Percentiles rank a stretch among this genome's conserved stretches.
Conservation (phyloP, 2,113 vertebrate genomes). For the Agelaius phoeniceus region DNA sequence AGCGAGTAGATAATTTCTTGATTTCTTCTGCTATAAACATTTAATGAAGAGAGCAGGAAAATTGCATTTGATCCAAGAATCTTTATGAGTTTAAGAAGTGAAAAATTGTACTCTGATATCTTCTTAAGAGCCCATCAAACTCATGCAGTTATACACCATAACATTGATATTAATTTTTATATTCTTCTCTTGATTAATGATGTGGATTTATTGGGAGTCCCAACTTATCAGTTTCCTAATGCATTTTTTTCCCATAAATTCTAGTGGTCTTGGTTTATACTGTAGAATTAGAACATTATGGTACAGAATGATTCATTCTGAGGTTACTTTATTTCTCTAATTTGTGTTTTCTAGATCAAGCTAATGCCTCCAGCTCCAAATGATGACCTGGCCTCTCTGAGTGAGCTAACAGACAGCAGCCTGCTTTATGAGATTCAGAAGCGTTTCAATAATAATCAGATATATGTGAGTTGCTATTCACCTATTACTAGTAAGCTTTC, state of each 20-base stretch:
- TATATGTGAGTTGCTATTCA: constrained; percentile 84
- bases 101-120: neutral
- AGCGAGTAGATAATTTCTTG: neutral
- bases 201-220: neutral
- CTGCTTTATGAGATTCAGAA: constrained; percentile 99
- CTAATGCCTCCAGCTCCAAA: constrained; percentile 93
- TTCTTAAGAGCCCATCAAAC: neutral
- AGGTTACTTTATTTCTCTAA: neutral
- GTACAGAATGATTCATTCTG: neutral
- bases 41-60: neutral
- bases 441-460: constrained; percentile 93
- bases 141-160: neutral
- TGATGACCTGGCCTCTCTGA: constrained; percentile 93
- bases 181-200: neutral
- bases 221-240: neutral
- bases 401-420: constrained; percentile 90
- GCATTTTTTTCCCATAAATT: neutral
- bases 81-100: neutral
- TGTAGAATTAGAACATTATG: neutral
- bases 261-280: neutral
- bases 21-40: neutral
- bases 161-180: neutral
- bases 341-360: constrained; percentile 81
- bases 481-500: neutral
- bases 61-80: neutral